Base-by-base conservation (phyloP, 2,797 vertebrate genomes). In the Acanthurus leucopareius region DNA sequence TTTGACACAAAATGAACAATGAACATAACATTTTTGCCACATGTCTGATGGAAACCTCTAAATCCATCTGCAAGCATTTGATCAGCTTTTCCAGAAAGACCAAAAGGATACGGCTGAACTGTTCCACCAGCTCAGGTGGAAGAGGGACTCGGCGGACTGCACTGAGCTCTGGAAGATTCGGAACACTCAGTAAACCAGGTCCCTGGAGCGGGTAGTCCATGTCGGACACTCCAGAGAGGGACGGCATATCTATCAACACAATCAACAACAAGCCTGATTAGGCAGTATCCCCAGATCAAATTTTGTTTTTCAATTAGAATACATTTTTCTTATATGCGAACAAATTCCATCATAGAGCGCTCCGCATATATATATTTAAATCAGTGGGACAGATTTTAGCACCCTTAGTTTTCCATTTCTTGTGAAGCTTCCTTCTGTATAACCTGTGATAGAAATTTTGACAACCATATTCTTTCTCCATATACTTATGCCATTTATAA, bases 181-280 rank as follows among this genome's bases (percentile, higher is more conserved):
- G 98, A 59, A 99, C 95, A 0, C 95, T 96, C 38, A 98, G 91
- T 69, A 98, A 92, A 61, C 96, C 97, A 0, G 97, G 97, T 48
- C 97, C 97, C 91, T 99, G 98, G 7, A 99, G 95, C 38, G 98
- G 98, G 82, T 99, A 99, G 94, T 99, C 98, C 97, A 99, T 98
- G 88, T 99, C 98, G 0, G 97, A 97, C 90, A 97, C 95, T 14
- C 98, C 98, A 59, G 98, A 99, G 51, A 98, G 93, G 2, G 97
- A 97, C 0, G 98, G 97, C 91, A 95, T 97, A 88, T 96, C 98
- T 99, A 13, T 83, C 1, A 91, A 90, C 62, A 79, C 70, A 45
- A 79, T 51, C 1, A 76, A 59, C 13, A 75, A 49, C 38, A 60
- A 49, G 5, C 9, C 1, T 35, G 17, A 45, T 38, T 40, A 48